A percentile compares a stretch with the other conserved stretches of the same genome.
Conservation (phyloP, 2,888 invertebrate species). For the Tryphoninae sp. region DNA sequence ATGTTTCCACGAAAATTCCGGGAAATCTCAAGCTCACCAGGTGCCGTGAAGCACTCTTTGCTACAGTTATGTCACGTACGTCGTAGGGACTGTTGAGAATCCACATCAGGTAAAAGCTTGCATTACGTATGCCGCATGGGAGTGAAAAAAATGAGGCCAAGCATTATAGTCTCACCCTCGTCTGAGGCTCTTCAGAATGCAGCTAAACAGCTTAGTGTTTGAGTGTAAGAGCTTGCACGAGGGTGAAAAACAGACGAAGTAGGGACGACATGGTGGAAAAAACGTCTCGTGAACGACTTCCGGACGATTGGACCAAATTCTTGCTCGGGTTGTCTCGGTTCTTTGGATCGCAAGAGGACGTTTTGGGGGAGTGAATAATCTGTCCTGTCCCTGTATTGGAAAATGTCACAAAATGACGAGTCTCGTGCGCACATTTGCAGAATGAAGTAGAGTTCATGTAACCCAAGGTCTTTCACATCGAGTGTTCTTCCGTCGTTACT, state of each 20-base stretch:
- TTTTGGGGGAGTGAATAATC: too few species aligned
- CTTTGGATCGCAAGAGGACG: background rate
- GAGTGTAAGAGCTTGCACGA: constrained; percentile 34
- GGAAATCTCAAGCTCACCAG: background rate
- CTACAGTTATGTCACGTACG: background rate
- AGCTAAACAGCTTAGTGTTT: constrained; percentile 40
- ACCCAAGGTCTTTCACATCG: too few species aligned
- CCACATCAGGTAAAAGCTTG: constrained; percentile 2
- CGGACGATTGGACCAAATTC: constrained; percentile 46
- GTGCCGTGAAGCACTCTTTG: background rate
- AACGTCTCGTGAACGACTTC: constrained; percentile 37
- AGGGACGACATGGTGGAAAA: background rate
- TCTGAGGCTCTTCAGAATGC: constrained; percentile 37
- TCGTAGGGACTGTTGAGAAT: too few species aligned
- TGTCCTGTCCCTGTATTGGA: too few species aligned
- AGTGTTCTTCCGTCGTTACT: too few species aligned
- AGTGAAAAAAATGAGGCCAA: constrained; percentile 56
- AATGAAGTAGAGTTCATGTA: too few species aligned
- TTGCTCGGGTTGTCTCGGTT: background rate
- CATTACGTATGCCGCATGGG: constrained; percentile 5
- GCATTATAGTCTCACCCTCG: constrained; percentile 56
- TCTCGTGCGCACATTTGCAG: too few species aligned
- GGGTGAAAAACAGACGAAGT: constrained; percentile 16
- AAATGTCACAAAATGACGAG: too few species aligned
- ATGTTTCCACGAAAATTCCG: background rate